phyloP scores from a whole-genome alignment of 2,113 vertebrate species.

The Cebidichthys violaceus region DNA sequence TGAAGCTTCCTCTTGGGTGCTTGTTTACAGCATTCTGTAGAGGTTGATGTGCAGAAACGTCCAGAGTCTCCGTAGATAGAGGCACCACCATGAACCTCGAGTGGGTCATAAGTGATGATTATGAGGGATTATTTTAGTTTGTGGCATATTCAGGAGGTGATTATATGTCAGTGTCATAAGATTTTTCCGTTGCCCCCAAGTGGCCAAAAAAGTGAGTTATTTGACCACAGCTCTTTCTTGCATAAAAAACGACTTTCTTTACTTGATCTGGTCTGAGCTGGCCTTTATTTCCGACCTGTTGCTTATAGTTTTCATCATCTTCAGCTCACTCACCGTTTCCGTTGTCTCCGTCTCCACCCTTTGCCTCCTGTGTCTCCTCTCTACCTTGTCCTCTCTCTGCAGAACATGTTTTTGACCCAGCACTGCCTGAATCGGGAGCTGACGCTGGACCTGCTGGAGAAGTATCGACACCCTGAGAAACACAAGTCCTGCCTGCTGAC shows the following conservation, averaged over 20 bases:
- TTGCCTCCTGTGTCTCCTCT: not conserved
- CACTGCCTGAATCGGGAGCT: constrained; percentile 82
- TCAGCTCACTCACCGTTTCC: not conserved
- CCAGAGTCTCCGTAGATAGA: not conserved
- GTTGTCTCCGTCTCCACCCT: not conserved
- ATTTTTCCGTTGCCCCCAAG: not conserved
- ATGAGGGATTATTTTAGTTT: not conserved
- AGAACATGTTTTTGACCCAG: constrained; percentile 88
- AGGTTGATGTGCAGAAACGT: not conserved
- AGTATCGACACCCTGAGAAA: constrained; percentile 87
- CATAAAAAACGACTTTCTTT: not conserved
- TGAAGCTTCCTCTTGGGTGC: no score
- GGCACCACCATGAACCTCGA: not conserved
- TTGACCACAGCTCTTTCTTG: not conserved
- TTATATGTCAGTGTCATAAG: not conserved
- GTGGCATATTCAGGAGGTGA: not conserved
- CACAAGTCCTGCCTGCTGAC: constrained; percentile 67
- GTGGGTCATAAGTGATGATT: not conserved
- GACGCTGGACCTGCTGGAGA: constrained; percentile 90
- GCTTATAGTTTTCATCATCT: not conserved
- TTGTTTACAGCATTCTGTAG: no score
- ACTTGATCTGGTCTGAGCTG: not conserved
- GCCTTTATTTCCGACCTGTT: not conserved
- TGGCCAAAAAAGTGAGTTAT: not conserved
- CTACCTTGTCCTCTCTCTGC: not conserved